These are phyloP conservation scores for Eucriotettix oculatus DNA, from an alignment of 2,888 invertebrate genomes.

Conservation along the genomic window DNA sequence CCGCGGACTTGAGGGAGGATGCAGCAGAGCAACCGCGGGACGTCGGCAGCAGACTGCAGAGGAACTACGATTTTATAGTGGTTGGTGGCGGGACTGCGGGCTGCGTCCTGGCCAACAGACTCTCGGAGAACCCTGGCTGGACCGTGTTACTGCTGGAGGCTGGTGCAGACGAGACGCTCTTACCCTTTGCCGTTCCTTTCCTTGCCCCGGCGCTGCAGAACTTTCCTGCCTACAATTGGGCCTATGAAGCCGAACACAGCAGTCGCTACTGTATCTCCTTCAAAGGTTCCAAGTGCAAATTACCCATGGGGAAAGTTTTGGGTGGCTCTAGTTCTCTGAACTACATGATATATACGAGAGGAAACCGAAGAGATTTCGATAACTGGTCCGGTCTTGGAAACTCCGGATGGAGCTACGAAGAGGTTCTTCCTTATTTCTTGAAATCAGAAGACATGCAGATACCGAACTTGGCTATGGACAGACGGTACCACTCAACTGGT, in stretches of 20 bases:
- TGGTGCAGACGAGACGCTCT: no score
- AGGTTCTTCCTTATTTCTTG: conserved; percentile 21
- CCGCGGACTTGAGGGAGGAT: no score
- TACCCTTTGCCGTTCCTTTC: neutral
- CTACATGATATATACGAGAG: conserved; percentile 32
- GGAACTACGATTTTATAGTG: no score
- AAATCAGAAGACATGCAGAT: conserved; percentile 17
- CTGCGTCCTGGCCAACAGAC: no score
- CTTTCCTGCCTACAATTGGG: neutral
- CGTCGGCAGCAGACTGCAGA: no score
- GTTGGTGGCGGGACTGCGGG: no score
- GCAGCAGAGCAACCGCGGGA: no score
- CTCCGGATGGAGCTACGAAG: conserved; percentile 28
- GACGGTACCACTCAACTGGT: neutral
- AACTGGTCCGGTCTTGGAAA: conserved; percentile 17
- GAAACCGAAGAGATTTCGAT: conserved; percentile 18
- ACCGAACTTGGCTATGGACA: conserved; percentile 17
- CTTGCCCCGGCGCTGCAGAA: neutral
- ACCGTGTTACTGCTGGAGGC: no score
- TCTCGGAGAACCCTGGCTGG: no score
- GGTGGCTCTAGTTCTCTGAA: conserved; percentile 29
- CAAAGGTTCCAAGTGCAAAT: neutral
- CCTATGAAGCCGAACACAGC: neutral
- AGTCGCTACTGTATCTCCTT: neutral
- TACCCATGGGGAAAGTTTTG: neutral